These are phyloP conservation scores for Cephus nigrinus DNA, from an alignment of 2,888 invertebrate species.

Conservation along the genomic window DNA sequence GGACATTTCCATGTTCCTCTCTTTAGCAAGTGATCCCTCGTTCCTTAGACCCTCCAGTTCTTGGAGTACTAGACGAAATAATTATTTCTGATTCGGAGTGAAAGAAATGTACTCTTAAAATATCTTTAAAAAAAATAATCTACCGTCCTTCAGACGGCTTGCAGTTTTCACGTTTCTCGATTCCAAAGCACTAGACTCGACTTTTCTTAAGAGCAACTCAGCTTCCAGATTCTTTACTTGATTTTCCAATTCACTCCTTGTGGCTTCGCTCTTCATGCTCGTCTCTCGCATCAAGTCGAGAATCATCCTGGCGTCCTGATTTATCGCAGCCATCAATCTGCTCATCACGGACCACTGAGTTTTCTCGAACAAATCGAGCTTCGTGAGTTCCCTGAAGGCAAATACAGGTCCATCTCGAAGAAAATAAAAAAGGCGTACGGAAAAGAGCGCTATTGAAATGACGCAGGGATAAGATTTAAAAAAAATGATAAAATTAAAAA, in stretches of 20 bases:
- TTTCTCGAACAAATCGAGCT: constrained; percentile 36
- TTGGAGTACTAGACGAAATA: not conserved
- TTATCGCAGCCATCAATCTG: constrained; percentile 34
- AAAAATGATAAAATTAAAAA: constrained; percentile 4
- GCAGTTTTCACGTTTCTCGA: constrained; percentile 16
- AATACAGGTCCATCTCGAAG: no score
- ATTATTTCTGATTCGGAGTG: not conserved
- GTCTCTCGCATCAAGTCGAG: constrained; percentile 25
- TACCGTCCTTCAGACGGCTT: constrained; percentile 29
- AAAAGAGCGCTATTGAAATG: no score
- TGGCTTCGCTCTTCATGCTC: constrained; percentile 22
- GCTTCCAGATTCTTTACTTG: constrained; percentile 5
- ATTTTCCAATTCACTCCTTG: constrained; percentile 25
- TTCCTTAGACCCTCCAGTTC: not conserved
- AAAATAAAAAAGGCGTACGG: no score
- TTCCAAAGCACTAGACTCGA: constrained; percentile 21
- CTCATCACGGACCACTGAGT: constrained; percentile 48
- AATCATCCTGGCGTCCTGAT: constrained; percentile 29
- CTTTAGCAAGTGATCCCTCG: not conserved
- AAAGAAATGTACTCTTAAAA: not conserved
- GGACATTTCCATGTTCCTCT: not conserved
- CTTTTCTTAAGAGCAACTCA: constrained; percentile 16
- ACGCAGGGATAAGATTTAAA: not conserved
- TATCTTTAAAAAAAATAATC: constrained; percentile 16
- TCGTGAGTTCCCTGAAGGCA: constrained; percentile 28